Evolutionary conservation across 2,888 invertebrate genomes (phyloP), one percentile per base, ranked within the genome.

Genomic region (Orthonychiurus folsomi): DNA sequence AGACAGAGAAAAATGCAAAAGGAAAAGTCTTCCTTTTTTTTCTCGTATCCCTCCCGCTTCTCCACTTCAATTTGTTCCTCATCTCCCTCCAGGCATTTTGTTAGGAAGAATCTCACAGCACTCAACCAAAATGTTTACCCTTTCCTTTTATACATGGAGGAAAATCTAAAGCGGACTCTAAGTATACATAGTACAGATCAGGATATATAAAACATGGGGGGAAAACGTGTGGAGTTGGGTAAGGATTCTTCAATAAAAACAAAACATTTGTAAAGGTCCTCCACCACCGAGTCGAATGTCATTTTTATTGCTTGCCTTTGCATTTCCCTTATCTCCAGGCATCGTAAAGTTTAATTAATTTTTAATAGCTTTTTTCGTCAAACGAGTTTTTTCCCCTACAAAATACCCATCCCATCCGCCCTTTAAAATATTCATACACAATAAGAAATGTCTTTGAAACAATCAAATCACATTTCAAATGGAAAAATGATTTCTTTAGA

Each of bases 111-210:
- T 26, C 28, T 56, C 20, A 20, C 26, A 28, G 20, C 26, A 56
- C 56, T 56, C 56, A 56, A 56, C 56, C 56, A 56, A 56, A 56
- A 5, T 25, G 26, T 56, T 56, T 27, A 25, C n/a, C 37, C 37
- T 27, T 56, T 56, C 37, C 20, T 28, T 28, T 28, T 56, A 9
- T 37, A 5, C 37, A 37, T 37, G 15, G 37, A 37, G 37, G 15
- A 15, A 15, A 37, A 37, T 37, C 37, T 9, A 37, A 15, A 37
- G 37, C 15, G 15, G 37, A 37, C n/a, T n/a, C n/a, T n/a, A n/a
- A n/a, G n/a, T n/a, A n/a, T n/a, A n/a, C n/a, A n/a, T n/a, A n/a
- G n/a, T n/a, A n/a, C n/a, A n/a, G n/a, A n/a, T n/a, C n/a, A n/a
- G n/a, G n/a, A n/a, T n/a, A n/a, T n/a, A n/a, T n/a, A n/a, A n/a